Percentiles rank a stretch among this genome's conserved stretches.
phyloP scores from a whole-genome alignment of 2,797 vertebrate genomes.

The Hylomyscus alleni region DNA sequence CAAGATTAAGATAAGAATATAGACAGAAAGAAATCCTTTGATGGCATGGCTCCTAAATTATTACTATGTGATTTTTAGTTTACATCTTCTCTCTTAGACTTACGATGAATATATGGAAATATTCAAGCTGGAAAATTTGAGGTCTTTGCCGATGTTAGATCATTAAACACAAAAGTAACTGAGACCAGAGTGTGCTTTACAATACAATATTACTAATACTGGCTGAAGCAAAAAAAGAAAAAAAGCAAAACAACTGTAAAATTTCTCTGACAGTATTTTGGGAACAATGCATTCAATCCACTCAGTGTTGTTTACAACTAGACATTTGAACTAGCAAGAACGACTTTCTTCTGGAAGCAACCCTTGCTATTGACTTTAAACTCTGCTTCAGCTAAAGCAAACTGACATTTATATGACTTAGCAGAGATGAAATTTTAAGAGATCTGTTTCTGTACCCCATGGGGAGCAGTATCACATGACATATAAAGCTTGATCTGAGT shows the following conservation, averaged over 20 bases:
- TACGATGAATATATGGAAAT: constrained; percentile 23
- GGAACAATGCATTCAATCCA: constrained; percentile 60
- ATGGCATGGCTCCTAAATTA: not conserved
- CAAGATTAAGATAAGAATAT: not conserved
- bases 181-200: not conserved
- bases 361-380: constrained; percentile 78
- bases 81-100: not conserved
- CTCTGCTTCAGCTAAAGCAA: constrained; percentile 70
- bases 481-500: constrained; percentile 49
- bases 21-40: not conserved
- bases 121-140: constrained; percentile 46
- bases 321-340: constrained; percentile 66
- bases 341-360: constrained; percentile 65
- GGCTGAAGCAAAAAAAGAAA: constrained; percentile 51
- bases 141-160: not conserved
- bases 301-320: constrained; percentile 63
- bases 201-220: constrained; percentile 50
- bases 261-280: constrained; percentile 65
- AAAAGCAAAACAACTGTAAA: constrained; percentile 10
- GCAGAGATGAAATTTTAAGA: constrained; percentile 68
- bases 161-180: constrained; percentile 35
- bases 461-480: not conserved
- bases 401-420: constrained; percentile 79
- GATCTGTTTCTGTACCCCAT: constrained; percentile 61
- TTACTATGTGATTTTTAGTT: not conserved